A percentile compares a stretch with the other conserved stretches of the same genome.
Evolutionary conservation across 2,888 invertebrate genomes (phyloP).

Genomic region (Gastrophysa polygoni): DNA sequence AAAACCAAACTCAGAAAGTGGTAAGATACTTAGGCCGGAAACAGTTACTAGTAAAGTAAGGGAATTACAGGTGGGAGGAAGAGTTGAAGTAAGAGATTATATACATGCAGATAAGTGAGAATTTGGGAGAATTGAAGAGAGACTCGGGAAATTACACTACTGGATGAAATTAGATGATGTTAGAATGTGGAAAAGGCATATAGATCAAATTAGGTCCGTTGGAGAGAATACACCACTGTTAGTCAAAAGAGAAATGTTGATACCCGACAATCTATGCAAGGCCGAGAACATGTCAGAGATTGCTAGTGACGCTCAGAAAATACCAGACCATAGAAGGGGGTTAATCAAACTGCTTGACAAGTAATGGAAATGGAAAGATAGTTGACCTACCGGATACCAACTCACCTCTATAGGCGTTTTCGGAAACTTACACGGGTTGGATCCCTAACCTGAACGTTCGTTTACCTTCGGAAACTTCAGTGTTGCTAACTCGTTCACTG

Average conservation of each 20-base stretch:
- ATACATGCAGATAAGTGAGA: slow-evolving; percentile 29
- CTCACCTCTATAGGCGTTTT: too few relatives aligned
- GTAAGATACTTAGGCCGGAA: not conserved
- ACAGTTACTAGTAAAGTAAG: not conserved
- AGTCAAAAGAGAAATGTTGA: not conserved
- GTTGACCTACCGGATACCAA: too few relatives aligned
- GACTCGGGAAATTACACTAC: slow-evolving; percentile 33
- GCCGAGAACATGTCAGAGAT: too few relatives aligned
- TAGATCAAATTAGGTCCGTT: slow-evolving; percentile 35
- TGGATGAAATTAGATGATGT: slow-evolving; percentile 34
- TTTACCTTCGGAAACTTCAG: too few relatives aligned
- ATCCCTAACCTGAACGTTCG: too few relatives aligned
- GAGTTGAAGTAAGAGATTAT: slow-evolving; percentile 25
- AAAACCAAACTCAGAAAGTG: not conserved
- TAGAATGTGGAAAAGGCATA: slow-evolving; percentile 29
- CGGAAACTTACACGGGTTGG: too few relatives aligned
- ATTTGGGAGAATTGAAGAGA: slow-evolving; percentile 28
- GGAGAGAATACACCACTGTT: slow-evolving; percentile 24
- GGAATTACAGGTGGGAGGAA: not conserved
- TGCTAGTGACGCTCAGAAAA: not conserved
- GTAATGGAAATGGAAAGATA: too few relatives aligned
- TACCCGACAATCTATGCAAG: too few relatives aligned
- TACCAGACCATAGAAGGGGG: too few relatives aligned
- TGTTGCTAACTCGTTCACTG: too few relatives aligned
- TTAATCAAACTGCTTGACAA: too few relatives aligned